Percentiles rank a stretch among this genome's conserved stretches.
These are phyloP conservation scores for Tenebrio molitor DNA, from an alignment of 1,140 invertebrate genomes.

Conservation along the genomic window DNA sequence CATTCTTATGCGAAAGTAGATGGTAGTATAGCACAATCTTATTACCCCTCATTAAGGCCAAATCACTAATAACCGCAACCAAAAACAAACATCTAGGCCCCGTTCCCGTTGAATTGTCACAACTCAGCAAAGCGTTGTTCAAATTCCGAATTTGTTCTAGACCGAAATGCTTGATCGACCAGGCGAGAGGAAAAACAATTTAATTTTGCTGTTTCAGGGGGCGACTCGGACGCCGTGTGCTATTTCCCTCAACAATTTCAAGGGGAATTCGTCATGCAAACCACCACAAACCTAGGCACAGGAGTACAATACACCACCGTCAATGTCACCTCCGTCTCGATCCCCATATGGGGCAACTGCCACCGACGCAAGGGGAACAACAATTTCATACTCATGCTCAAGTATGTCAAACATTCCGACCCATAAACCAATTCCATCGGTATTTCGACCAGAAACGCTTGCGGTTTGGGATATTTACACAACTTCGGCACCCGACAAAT, in stretches of 20 bases:
- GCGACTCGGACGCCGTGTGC: constrained; percentile 66
- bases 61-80: constrained; percentile 15
- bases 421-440: constrained; percentile 22
- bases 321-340: constrained; percentile 75
- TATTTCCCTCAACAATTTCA: constrained; percentile 80
- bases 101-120: constrained; percentile 18
- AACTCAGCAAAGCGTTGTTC: constrained; percentile 17
- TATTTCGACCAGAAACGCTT: constrained; percentile 10
- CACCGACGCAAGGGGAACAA: constrained; percentile 74
- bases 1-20: constrained; percentile 42
- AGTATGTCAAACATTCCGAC: constrained; percentile 66
- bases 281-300: constrained; percentile 65
- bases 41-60: constrained; percentile 32
- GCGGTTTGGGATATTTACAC: constrained; percentile 18
- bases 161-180: constrained; percentile 38
- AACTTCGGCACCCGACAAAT: constrained; percentile 19
- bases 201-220: constrained; percentile 53
- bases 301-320: constrained; percentile 74
- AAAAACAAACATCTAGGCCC: not conserved
- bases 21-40: constrained; percentile 15
- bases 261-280: constrained; percentile 77
- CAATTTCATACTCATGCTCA: constrained; percentile 74
- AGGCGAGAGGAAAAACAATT: constrained; percentile 30
- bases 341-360: constrained; percentile 79
- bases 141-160: constrained; percentile 45